A percentile compares a stretch with the other conserved stretches of the same genome.
Conservation (phyloP, 2,113 vertebrate species). For the Anoplopoma fimbria region DNA sequence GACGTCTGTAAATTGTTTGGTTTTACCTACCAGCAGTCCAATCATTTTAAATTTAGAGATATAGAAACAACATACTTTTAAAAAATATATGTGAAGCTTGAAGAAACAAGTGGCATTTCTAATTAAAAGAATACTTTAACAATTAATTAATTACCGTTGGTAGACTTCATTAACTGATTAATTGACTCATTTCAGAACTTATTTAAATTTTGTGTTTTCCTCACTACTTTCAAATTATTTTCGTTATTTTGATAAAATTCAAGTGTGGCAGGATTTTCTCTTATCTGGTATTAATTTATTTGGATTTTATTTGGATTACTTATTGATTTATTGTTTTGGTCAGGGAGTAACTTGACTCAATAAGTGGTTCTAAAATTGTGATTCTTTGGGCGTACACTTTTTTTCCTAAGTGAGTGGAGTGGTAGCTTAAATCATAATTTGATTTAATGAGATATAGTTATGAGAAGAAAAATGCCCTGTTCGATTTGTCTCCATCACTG, state of each 20-base stretch:
- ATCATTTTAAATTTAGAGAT: neutral
- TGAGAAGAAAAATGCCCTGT: constrained; percentile 50
- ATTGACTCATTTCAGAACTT: neutral
- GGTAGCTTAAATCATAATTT: constrained; percentile 45
- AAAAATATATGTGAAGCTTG: neutral
- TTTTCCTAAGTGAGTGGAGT: constrained; percentile 35
- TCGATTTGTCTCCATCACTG: constrained; percentile 52
- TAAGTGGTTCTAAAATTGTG: neutral
- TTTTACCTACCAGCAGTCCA: neutral
- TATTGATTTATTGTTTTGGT: constrained; percentile 4
- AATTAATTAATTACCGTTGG: neutral
- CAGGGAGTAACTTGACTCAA: neutral
- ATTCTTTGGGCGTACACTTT: constrained; percentile 10
- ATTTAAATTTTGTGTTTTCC: neutral
- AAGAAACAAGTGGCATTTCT: neutral
- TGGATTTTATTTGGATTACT: neutral
- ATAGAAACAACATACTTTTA: neutral
- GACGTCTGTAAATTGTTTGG: neutral
- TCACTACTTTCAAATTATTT: neutral
- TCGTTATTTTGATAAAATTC: neutral
- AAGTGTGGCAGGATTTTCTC: neutral
- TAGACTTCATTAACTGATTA: neutral
- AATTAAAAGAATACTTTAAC: neutral
- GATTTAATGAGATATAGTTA: constrained; percentile 59
- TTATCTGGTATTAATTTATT: neutral